Evolutionary conservation across 2,113 vertebrate species (phyloP).

Genomic region (Nipponia nippon): DNA sequence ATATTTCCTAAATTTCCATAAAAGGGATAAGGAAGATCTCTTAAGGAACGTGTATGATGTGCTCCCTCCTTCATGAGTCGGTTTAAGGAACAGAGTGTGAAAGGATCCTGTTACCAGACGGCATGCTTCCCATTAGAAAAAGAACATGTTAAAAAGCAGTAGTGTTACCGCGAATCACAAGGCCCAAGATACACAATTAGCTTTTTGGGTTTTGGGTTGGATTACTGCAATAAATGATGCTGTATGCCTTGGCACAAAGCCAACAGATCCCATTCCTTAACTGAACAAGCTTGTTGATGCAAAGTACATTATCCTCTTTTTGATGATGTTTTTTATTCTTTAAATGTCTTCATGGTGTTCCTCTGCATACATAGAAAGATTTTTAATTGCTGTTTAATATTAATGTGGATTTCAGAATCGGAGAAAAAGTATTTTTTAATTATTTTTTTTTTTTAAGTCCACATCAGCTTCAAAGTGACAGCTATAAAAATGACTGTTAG

Average conservation of each 20-base stretch:
- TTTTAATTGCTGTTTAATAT: slow-evolving; percentile 1
- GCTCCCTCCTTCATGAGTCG: neutral
- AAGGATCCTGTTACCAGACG: neutral
- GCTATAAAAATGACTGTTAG: neutral
- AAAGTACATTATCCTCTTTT: neutral
- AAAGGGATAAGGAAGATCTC: neutral
- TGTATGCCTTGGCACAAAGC: neutral
- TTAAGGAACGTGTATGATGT: rapidly evolving
- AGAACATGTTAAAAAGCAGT: neutral
- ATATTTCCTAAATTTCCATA: too few species aligned
- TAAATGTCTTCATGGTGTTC: neutral
- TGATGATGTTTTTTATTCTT: neutral
- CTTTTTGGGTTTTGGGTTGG: neutral
- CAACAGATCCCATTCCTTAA: neutral
- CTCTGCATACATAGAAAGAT: neutral
- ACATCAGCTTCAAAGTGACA: neutral
- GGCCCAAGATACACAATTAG: neutral
- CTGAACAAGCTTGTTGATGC: neutral
- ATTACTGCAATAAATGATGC: neutral
- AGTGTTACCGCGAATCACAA: neutral
- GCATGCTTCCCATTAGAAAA: neutral
- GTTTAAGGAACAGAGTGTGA: neutral
- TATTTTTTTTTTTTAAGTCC: neutral
- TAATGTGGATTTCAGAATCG: neutral
- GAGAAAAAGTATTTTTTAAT: neutral